These are phyloP conservation scores for Pelobates fuscus DNA, from an alignment of 2,113 vertebrate genomes.

Conservation along the genomic window DNA sequence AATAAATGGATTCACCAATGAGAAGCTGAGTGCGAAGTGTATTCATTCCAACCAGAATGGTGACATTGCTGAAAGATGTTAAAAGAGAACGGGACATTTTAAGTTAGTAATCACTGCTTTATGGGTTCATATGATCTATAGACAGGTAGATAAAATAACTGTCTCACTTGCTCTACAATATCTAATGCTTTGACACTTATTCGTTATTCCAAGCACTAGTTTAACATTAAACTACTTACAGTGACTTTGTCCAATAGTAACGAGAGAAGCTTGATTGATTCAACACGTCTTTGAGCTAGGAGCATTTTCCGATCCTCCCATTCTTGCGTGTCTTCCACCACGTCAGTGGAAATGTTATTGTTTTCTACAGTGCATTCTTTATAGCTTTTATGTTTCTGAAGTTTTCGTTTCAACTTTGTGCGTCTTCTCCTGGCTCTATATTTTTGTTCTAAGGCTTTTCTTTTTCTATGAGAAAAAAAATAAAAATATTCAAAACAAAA, in stretches of 20 bases:
- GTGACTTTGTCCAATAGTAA: constrained; percentile 72
- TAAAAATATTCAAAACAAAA: neutral
- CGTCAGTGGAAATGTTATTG: constrained; percentile 50
- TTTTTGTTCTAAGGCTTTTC: constrained; percentile 70
- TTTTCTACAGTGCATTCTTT: constrained; percentile 55
- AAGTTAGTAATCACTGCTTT: too few relatives aligned
- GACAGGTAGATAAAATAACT: too few relatives aligned
- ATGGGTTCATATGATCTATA: too few relatives aligned
- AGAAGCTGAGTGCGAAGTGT: too few relatives aligned
- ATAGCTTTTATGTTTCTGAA: constrained; percentile 67
- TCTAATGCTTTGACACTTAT: too few relatives aligned
- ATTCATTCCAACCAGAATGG: too few relatives aligned
- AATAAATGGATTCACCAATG: too few relatives aligned
- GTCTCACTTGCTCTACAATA: too few relatives aligned
- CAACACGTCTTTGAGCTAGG: constrained; percentile 70
- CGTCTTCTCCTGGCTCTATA: constrained; percentile 68
- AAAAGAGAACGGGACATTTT: too few relatives aligned
- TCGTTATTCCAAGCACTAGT: too few relatives aligned
- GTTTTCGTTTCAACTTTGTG: constrained; percentile 65
- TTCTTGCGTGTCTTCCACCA: constrained; percentile 64
- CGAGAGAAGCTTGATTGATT: constrained; percentile 70
- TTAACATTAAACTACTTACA: constrained; percentile 68
- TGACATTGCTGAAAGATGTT: too few relatives aligned
- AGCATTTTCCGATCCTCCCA: constrained; percentile 73
- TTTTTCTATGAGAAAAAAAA: constrained; percentile 70